Base-by-base conservation (phyloP, 2,113 vertebrate species). In the Pomatostomus ruficeps region DNA sequence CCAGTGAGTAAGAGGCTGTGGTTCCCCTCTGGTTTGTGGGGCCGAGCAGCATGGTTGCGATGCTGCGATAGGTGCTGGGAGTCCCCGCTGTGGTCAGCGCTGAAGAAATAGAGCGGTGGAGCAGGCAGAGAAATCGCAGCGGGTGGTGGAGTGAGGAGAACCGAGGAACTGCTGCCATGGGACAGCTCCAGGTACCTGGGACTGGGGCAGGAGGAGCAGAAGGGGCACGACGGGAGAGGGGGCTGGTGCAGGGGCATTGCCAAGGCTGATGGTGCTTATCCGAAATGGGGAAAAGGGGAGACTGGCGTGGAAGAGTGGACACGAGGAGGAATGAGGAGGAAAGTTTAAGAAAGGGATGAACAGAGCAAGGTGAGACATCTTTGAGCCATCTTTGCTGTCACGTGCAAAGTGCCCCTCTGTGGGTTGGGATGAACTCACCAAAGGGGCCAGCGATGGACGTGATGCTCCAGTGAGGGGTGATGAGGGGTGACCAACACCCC, bases 21-120 rank as follows among this genome's bases (percentile, higher is more conserved):
- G 93, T 96, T 96, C 62, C 71, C 91, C 85, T 93, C 87, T 83
- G 95, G 91, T 62, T 95, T 95, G 88, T 83, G 93, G 72, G 68
- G 43, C 90, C 81, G 43, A 58, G 67, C 45, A 6, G 15, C 86
- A 88, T 2, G 75, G 25, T 43, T 87, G 95, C 2, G 4, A 91
- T 79, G 93, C 89, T 91, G 89, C 12, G 51, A 95, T 97, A 96
- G 85, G 89, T 93, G 82, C 90, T 0, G 1, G 79, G 48, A 63
- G 72, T 85, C 12, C 4, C 82, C 31, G 0, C 88, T 80, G 87
- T 0, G 67, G 91, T 76, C 45, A 0, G 70, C 11, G 0, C 74
- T 85, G 79, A n/a, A 94, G 96, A 94, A 95, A 93, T 46, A 90
- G 76, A 14, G 67, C 89, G 76, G 85, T 12, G 75, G 71, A 79